Conservation (phyloP, 2,888 invertebrate species). For the Diarsia brunnea region DNA sequence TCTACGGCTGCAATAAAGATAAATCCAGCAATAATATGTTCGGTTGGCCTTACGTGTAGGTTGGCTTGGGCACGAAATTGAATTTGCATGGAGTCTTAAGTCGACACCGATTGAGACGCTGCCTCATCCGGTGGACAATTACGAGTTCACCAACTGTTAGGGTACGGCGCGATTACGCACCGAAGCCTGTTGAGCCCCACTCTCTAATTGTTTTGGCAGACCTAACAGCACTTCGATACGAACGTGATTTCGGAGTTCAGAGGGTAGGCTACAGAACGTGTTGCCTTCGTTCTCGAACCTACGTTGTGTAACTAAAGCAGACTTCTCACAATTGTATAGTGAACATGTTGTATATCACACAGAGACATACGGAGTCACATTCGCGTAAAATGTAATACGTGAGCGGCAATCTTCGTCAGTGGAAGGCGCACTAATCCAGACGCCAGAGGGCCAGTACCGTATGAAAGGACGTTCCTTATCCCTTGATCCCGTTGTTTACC, state of each 20-base stretch:
- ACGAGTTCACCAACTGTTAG: slow-evolving; percentile 82
- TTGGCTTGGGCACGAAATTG: slow-evolving; percentile 90
- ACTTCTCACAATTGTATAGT: slow-evolving; percentile 39
- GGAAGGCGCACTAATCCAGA: slow-evolving; percentile 85
- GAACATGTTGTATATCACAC: slow-evolving; percentile 34
- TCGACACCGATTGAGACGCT: slow-evolving; percentile 86
- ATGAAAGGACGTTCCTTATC: slow-evolving; percentile 90
- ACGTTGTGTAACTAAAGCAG: slow-evolving; percentile 15
- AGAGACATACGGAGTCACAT: slow-evolving; percentile 59
- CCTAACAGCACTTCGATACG: slow-evolving; percentile 65
- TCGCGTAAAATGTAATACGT: slow-evolving; percentile 77
- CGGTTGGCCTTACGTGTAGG: slow-evolving; percentile 89
- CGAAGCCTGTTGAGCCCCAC: slow-evolving; percentile 76
- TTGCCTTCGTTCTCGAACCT: slow-evolving; percentile 29
- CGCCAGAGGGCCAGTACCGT: slow-evolving; percentile 88
- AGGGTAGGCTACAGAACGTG: slow-evolving; percentile 36
- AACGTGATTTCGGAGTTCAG: slow-evolving; percentile 60
- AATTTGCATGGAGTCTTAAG: slow-evolving; percentile 91
- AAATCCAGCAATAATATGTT: slow-evolving; percentile 91
- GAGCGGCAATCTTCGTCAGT: slow-evolving; percentile 84
- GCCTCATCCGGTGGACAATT: slow-evolving; percentile 84
- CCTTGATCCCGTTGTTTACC: slow-evolving; percentile 91
- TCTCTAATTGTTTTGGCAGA: slow-evolving; percentile 69
- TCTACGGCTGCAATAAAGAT: slow-evolving; percentile 90
- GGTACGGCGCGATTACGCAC: slow-evolving; percentile 78